Percentiles rank a stretch among this genome's conserved stretches.
phyloP scores from a whole-genome alignment of 92 coral and sea anemone species.

The Parazoanthus swiftii region DNA sequence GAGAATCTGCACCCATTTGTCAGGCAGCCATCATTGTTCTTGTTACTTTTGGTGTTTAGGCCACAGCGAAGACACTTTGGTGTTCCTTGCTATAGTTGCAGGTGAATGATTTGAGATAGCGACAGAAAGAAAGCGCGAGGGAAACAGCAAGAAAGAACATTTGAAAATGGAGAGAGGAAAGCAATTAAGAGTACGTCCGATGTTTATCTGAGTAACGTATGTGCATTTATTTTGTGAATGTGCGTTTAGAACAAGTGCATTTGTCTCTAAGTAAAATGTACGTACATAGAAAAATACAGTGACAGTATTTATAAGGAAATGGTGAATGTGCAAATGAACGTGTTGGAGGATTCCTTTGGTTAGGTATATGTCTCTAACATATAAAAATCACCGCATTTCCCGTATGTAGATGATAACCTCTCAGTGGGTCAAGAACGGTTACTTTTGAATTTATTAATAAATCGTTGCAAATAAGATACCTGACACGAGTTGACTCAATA shows the following conservation, averaged over 20 bases:
- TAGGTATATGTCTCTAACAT: no score
- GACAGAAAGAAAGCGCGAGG: neutral
- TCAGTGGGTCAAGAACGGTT: no score
- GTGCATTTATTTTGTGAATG: neutral
- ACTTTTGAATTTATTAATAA: no score
- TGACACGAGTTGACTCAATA: no score
- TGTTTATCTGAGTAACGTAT: neutral
- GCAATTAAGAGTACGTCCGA: neutral
- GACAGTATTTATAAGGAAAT: neutral
- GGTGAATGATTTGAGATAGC: conserved; percentile 20
- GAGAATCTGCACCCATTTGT: conserved; percentile 53
- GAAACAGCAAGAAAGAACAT: neutral
- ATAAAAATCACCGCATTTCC: no score
- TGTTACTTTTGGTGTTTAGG: conserved; percentile 48
- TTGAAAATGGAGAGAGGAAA: conserved; percentile 24
- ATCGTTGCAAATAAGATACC: no score
- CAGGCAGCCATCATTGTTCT: conserved; percentile 66
- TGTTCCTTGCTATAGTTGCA: conserved; percentile 65
- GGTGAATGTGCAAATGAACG: neutral
- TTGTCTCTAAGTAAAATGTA: neutral
- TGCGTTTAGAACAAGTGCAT: neutral
- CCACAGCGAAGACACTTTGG: conserved; percentile 70
- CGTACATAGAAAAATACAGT: no score
- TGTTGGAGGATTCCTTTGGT: no score
- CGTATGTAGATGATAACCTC: no score